These are phyloP conservation scores for Gonatopus flavifemur DNA, from an alignment of 1,140 invertebrate species.

Conservation along the genomic window DNA sequence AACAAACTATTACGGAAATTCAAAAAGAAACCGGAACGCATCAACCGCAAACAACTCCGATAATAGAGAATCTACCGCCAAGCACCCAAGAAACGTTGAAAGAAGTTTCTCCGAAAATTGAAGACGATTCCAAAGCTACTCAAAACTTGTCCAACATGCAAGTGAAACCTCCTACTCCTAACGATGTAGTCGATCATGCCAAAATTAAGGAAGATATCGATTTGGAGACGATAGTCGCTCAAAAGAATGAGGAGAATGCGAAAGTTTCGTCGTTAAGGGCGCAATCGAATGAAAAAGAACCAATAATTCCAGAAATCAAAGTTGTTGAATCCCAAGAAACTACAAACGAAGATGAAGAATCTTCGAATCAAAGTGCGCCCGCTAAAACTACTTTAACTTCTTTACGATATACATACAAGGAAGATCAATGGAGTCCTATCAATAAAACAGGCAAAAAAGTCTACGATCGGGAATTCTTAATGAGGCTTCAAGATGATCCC, in stretches of 20 bases:
- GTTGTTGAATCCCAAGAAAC: constrained; percentile 34
- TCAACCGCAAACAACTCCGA: constrained; percentile 4
- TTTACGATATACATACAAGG: constrained; percentile 56
- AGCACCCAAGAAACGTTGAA: constrained; percentile 23
- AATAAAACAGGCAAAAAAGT: constrained; percentile 80
- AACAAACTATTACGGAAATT: constrained; percentile 9
- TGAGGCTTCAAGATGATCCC: constrained; percentile 72
- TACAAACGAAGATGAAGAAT: constrained; percentile 28
- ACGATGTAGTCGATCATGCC: constrained; percentile 50
- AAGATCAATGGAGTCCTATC: constrained; percentile 83
- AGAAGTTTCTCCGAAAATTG: constrained; percentile 27
- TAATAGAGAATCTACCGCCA: constrained; percentile 13
- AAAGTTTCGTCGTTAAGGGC: constrained; percentile 44
- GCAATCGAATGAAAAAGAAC: constrained; percentile 21
- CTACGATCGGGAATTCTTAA: constrained; percentile 78
- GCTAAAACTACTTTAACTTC: constrained; percentile 7
- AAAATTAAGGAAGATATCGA: constrained; percentile 32
- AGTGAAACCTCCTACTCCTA: constrained; percentile 23
- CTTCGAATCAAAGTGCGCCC: neutral
- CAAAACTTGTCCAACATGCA: constrained; percentile 16
- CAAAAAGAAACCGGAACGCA: constrained; percentile 23
- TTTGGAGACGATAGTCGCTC: constrained; percentile 50
- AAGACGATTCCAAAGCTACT: constrained; percentile 29
- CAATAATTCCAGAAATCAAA: constrained; percentile 10
- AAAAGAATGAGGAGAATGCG: constrained; percentile 58